These are phyloP conservation scores for Sinocyclocheilus anshuiensis DNA, from an alignment of 2,113 vertebrate genomes.

Conservation along the genomic window DNA sequence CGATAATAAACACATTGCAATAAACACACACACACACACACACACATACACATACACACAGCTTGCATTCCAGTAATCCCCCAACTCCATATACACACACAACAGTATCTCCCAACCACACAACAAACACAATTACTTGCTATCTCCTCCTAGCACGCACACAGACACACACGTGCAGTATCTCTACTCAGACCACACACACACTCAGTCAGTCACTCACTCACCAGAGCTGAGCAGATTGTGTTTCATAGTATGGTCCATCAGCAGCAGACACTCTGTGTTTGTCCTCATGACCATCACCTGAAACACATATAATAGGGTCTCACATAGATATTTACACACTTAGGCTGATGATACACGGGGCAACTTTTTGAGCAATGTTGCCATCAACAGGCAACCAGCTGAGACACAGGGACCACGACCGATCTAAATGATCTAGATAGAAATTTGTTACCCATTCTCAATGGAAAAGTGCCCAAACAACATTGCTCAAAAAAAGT, in stretches of 20 bases:
- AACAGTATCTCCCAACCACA: constrained; percentile 19
- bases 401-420: no score
- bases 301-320: constrained; percentile 60
- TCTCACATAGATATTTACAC: neutral
- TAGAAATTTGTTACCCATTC: no score
- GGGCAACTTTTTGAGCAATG: no score
- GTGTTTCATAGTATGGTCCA: constrained; percentile 62
- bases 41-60: constrained; percentile 27
- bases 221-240: constrained; percentile 68
- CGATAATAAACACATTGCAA: constrained; percentile 25
- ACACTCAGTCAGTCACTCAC: constrained; percentile 44
- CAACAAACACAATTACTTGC: constrained; percentile 47
- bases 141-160: constrained; percentile 36
- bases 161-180: constrained; percentile 25
- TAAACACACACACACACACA: constrained; percentile 42
- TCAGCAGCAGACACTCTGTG: constrained; percentile 63
- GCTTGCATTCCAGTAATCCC: constrained; percentile 53
- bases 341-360: neutral
- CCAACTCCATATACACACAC: constrained; percentile 35
- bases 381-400: no score
- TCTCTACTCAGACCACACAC: constrained; percentile 18
- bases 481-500: no score
- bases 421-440: no score
- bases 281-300: constrained; percentile 72
- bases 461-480: no score